A percentile compares a stretch with the other conserved stretches of the same genome.
Evolutionary conservation across 2,113 vertebrate genomes (phyloP).

Genomic region (Myrmecobius fasciatus): DNA sequence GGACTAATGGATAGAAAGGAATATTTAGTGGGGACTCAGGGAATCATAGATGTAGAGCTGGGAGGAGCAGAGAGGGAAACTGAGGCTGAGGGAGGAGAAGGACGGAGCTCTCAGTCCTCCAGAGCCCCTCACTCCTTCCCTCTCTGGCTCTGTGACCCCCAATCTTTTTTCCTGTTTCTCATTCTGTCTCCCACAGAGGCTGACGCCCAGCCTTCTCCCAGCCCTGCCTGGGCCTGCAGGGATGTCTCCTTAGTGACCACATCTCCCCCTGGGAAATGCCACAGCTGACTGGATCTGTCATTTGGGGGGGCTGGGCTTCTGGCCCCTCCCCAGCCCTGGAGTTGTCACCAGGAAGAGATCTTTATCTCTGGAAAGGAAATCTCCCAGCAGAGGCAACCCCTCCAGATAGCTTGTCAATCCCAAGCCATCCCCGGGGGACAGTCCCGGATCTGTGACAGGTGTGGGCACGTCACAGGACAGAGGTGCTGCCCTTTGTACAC

Average conservation of each 20-base stretch:
- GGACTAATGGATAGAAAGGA: background rate
- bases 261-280: background rate
- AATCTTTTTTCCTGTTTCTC: background rate
- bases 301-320: fast-evolving
- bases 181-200: background rate
- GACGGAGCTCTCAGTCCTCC: background rate
- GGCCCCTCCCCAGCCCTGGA: background rate
- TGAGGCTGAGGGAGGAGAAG: background rate
- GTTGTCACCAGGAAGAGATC: conserved; percentile 66
- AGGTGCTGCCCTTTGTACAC: background rate
- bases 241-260: conserved; percentile 8
- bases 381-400: conserved; percentile 22
- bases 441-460: background rate
- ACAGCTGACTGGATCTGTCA: background rate
- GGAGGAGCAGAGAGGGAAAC: too few species aligned
- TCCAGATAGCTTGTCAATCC: conserved; percentile 52
- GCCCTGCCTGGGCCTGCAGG: background rate
- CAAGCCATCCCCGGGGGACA: background rate
- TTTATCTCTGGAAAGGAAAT: conserved; percentile 56
- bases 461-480: background rate
- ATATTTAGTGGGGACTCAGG: background rate
- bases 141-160: background rate
- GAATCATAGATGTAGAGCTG: background rate
- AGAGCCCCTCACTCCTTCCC: background rate
- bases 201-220: background rate